These are phyloP conservation scores for Nymphicus hollandicus DNA, from an alignment of 2,113 vertebrate species.

Conservation along the genomic window DNA sequence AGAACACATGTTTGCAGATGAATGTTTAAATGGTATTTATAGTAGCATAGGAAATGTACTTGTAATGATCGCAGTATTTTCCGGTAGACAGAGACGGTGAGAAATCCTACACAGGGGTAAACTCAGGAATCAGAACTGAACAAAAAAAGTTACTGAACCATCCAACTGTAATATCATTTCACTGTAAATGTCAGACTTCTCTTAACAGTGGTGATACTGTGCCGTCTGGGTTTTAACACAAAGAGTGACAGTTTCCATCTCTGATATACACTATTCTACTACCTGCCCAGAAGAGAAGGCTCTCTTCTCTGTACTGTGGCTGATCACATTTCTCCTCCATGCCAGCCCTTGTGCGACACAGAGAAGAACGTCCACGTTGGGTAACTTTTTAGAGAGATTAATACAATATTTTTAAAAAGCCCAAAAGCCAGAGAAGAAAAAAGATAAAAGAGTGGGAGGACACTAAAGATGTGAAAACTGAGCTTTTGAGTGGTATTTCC, in stretches of 20 bases:
- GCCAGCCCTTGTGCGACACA: background rate
- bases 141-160: background rate
- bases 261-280: background rate
- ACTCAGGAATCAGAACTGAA: background rate
- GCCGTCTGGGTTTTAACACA: background rate
- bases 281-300: background rate
- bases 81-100: background rate
- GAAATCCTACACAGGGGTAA: background rate
- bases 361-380: background rate
- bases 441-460: fast-evolving
- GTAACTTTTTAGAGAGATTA: background rate
- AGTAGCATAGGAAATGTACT: background rate
- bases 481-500: background rate
- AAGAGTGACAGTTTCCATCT: background rate
- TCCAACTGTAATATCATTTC: background rate
- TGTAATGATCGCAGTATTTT: background rate
- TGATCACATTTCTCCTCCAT: background rate
- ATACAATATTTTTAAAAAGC: background rate
- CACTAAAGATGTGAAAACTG: background rate
- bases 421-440: too few species aligned
- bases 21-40: slow-evolving; percentile 33
- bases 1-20: background rate
- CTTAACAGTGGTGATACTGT: background rate
- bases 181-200: background rate
- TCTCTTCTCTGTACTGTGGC: background rate